These are phyloP conservation scores for Indicator indicator DNA, from an alignment of 2,113 vertebrate genomes.

Conservation along the genomic window DNA sequence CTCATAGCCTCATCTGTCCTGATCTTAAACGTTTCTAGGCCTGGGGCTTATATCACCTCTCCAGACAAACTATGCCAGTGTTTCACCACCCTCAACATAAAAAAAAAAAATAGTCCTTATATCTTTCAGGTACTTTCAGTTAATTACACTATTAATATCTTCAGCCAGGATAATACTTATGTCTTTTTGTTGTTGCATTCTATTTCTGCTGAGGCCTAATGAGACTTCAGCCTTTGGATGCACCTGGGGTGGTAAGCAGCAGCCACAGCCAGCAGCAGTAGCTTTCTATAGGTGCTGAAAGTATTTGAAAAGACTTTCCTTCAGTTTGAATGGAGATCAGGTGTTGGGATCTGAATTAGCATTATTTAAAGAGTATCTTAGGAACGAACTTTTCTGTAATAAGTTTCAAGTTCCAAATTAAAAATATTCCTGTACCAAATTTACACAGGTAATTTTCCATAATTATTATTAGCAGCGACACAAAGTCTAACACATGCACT, in stretches of 20 bases:
- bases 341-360: background rate
- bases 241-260: background rate
- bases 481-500: background rate
- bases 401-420: slow-evolving; percentile 16
- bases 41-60: too few species aligned
- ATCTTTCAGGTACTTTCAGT: background rate
- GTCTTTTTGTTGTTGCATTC: background rate
- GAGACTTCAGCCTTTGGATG: background rate
- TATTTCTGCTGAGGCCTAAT: background rate
- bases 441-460: slow-evolving; percentile 4
- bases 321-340: background rate
- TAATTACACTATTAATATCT: background rate
- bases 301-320: background rate
- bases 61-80: too few species aligned
- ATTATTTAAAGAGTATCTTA: background rate
- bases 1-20: too few species aligned
- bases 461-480: slow-evolving; percentile 7
- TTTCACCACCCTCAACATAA: too few species aligned
- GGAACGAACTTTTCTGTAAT: background rate
- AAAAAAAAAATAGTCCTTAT: too few species aligned
- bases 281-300: background rate
- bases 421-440: background rate
- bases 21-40: too few species aligned
- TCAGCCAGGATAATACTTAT: background rate
- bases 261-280: background rate